Evolutionary conservation across 2,113 vertebrate genomes (phyloP).

Genomic region (Nibea coibor): DNA sequence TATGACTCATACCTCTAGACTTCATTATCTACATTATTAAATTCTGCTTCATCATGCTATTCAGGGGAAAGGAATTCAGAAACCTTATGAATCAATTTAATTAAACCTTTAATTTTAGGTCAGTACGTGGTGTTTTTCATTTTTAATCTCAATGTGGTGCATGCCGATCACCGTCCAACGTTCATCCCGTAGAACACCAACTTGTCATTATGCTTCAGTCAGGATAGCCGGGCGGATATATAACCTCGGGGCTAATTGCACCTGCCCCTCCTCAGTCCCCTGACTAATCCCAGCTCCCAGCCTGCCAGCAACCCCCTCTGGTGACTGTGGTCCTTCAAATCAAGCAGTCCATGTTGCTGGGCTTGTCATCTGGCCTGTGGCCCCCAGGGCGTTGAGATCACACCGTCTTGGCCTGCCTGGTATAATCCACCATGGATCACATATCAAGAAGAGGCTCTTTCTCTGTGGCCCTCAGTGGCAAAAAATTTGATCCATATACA

Average conservation of each 20-base stretch:
- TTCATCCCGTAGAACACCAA: neutral
- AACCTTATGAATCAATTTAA: neutral
- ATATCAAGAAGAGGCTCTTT: neutral
- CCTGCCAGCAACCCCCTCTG: constrained; percentile 17
- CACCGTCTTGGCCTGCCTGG: neutral
- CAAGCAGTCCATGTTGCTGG: constrained; percentile 22
- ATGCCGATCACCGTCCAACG: neutral
- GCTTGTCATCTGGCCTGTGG: constrained; percentile 35
- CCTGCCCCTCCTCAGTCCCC: neutral
- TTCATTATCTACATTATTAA: neutral
- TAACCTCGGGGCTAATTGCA: constrained; percentile 24
- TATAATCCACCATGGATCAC: constrained; percentile 22
- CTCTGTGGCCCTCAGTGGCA: neutral
- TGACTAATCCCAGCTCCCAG: constrained; percentile 6
- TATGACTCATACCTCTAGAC: neutral
- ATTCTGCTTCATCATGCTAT: neutral
- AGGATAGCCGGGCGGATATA: neutral
- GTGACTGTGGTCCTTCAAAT: constrained; percentile 57
- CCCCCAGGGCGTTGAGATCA: constrained; percentile 16
- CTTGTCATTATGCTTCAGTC: neutral
- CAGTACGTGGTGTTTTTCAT: neutral
- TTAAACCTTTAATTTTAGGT: neutral
- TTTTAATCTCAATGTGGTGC: neutral
- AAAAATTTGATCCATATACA: neutral
- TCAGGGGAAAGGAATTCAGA: neutral